These are phyloP conservation scores for Triops cancriformis DNA, from an alignment of 1,140 invertebrate species.

Conservation along the genomic window DNA sequence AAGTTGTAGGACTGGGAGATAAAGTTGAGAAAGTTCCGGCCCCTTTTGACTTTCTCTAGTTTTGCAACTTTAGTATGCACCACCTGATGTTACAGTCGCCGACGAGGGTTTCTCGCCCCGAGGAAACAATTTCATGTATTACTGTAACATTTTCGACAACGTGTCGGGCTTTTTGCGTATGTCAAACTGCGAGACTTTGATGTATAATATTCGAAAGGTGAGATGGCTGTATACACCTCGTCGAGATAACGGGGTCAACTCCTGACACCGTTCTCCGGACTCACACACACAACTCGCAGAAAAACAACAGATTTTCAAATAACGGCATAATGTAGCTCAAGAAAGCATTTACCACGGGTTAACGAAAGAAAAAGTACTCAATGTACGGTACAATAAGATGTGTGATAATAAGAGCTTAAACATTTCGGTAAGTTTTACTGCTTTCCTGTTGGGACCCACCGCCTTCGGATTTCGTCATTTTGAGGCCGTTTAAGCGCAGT, in stretches of 20 bases:
- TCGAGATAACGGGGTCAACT: neutral
- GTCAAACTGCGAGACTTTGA: too few species aligned
- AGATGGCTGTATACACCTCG: neutral
- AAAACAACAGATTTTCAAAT: neutral
- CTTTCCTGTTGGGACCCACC: too few species aligned
- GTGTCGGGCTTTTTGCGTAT: too few species aligned
- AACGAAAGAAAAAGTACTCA: neutral
- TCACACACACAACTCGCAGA: neutral
- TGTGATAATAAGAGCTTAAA: too few species aligned
- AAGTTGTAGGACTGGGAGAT: neutral
- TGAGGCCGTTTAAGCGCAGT: too few species aligned
- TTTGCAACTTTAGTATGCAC: neutral
- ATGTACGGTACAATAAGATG: neutral
- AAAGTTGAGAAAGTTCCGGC: neutral
- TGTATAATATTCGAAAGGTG: neutral
- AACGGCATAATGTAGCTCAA: neutral
- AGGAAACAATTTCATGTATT: too few species aligned
- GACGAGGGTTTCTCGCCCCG: too few species aligned
- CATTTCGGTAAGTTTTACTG: too few species aligned
- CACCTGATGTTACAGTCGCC: too few species aligned
- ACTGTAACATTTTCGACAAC: too few species aligned
- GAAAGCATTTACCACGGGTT: neutral
- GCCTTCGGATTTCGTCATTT: too few species aligned
- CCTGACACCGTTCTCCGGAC: neutral
- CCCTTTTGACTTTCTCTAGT: neutral